phyloP scores from a whole-genome alignment of 2,888 invertebrate genomes.

The Rhingia rostrata region DNA sequence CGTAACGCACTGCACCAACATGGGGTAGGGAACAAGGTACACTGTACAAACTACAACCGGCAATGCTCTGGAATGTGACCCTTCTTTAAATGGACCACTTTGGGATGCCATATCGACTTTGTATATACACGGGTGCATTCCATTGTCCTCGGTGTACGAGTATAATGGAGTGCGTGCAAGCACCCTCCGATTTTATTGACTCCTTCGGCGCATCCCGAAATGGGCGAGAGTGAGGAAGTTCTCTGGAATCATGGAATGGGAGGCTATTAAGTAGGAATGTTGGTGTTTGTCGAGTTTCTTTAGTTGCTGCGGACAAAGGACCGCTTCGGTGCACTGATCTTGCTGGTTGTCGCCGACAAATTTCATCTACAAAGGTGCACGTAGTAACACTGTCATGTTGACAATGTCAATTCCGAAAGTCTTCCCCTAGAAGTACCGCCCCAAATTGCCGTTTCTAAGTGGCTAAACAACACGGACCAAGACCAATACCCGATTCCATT shows the following conservation, averaged over 20 bases:
- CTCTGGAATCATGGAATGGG: constrained; percentile 32
- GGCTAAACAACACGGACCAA: constrained; percentile 21
- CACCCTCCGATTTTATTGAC: constrained; percentile 60
- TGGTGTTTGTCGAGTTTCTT: constrained; percentile 34
- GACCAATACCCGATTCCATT: constrained; percentile 52
- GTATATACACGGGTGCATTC: constrained; percentile 11
- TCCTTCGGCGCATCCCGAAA: constrained; percentile 15
- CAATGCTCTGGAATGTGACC: constrained; percentile 60
- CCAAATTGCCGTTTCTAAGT: constrained; percentile 42
- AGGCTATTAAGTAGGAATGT: constrained; percentile 65
- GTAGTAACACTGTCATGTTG: constrained; percentile 24
- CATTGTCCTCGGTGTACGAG: constrained; percentile 33
- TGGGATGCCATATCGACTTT: constrained; percentile 5
- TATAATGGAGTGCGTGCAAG: constrained; percentile 46
- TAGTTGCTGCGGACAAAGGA: constrained; percentile 23
- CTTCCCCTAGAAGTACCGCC: background rate
- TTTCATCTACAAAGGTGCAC: constrained; percentile 58
- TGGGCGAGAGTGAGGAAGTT: constrained; percentile 10
- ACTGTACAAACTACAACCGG: background rate
- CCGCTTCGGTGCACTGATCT: background rate
- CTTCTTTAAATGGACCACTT: constrained; percentile 49
- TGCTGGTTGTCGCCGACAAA: constrained; percentile 34
- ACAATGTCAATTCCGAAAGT: background rate
- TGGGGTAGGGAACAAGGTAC: constrained; percentile 48
- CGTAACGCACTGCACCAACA: constrained; percentile 52